phyloP scores from a whole-genome alignment of 1,140 invertebrate species.

The Aphelinus atriplicis region DNA sequence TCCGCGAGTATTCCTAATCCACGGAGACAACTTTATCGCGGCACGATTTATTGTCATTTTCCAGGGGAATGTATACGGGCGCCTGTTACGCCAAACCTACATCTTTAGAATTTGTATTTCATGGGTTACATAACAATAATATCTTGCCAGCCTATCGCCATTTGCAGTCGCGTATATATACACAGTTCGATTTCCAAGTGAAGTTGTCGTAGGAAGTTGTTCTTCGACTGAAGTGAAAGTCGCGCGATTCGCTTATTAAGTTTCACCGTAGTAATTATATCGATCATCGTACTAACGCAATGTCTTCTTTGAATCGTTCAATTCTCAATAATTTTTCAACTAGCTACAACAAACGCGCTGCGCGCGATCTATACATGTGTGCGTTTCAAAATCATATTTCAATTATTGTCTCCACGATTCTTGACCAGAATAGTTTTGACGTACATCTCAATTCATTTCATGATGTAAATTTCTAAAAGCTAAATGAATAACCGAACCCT shows the following conservation, averaged over 20 bases:
- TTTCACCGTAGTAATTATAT: conserved; percentile 20
- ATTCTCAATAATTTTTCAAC: too few species aligned
- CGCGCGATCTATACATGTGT: too few species aligned
- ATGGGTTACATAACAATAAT: conserved; percentile 10
- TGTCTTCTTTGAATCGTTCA: too few species aligned
- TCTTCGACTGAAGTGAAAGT: conserved; percentile 29
- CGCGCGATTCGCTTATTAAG: conserved; percentile 16
- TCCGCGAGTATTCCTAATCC: conserved; percentile 14
- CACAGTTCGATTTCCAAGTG: conserved; percentile 24
- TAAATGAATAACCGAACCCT: too few species aligned
- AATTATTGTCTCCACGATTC: too few species aligned
- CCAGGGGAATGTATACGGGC: conserved; percentile 11
- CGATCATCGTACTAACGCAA: too few species aligned
- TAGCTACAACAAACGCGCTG: too few species aligned
- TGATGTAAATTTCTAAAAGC: too few species aligned
- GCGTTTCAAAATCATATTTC: too few species aligned
- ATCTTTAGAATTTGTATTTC: neutral
- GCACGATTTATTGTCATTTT: conserved; percentile 33
- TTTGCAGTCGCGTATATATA: neutral
- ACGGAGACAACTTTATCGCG: conserved; percentile 30
- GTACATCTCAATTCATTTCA: too few species aligned
- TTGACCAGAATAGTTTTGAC: too few species aligned
- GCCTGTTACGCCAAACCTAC: conserved; percentile 9
- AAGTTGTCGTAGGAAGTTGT: conserved; percentile 32
- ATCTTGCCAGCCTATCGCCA: neutral